phyloP scores from a whole-genome alignment of 2,797 vertebrate genomes.

The Fringilla coelebs region DNA sequence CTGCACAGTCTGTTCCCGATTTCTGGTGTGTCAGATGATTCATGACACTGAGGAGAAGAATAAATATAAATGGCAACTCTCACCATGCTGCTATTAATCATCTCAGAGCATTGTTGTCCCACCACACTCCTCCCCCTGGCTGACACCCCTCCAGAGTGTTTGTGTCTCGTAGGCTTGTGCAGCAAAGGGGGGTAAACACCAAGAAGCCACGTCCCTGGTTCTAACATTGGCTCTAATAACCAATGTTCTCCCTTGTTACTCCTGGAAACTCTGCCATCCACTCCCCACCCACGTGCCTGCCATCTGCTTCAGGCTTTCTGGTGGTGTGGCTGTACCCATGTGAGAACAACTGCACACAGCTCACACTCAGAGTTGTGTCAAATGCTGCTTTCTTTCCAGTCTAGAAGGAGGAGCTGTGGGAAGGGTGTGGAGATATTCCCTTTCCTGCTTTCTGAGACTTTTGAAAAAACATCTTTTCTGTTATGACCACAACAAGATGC shows the following conservation, averaged over 20 bases:
- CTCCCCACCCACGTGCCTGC: not conserved
- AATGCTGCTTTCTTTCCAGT: not conserved
- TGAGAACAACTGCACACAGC: conserved; percentile 1
- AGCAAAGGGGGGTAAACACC: not conserved
- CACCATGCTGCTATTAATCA: conserved; percentile 6
- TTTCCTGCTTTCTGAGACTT: not conserved
- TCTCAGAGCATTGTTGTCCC: not conserved
- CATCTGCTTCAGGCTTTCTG: conserved; percentile 4
- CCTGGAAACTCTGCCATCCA: conserved; percentile 23
- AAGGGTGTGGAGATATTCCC: not conserved
- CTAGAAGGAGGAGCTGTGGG: not conserved
- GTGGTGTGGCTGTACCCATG: not conserved
- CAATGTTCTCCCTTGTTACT: not conserved
- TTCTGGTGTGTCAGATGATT: conserved; percentile 31
- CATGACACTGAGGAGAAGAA: conserved; percentile 17
- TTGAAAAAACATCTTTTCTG: not conserved
- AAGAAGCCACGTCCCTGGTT: accelerated
- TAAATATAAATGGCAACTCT: conserved; percentile 28
- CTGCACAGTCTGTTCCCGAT: not conserved
- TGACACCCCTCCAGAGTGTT: not conserved
- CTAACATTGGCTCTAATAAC: not conserved
- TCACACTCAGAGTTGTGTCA: not conserved
- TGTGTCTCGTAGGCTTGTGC: not conserved
- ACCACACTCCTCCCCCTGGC: not conserved
- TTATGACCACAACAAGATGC: not conserved